These are phyloP conservation scores for Phyllostomus hastatus DNA, from an alignment of 2,113 vertebrate genomes.

Conservation along the genomic window DNA sequence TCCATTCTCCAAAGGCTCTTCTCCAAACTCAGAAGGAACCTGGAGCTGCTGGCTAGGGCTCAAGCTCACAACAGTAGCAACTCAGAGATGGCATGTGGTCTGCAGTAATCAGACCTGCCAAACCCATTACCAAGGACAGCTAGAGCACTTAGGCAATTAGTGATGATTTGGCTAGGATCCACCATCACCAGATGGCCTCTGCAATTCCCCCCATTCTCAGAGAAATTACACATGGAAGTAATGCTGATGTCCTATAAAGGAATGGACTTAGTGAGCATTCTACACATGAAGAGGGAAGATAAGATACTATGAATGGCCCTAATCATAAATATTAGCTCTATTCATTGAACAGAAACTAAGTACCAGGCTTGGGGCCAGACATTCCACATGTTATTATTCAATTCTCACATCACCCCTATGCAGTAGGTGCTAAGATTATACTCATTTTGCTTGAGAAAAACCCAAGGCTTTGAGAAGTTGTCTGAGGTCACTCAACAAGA, in stretches of 20 bases:
- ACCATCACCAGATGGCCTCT: conserved; percentile 64
- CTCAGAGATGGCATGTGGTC: not conserved
- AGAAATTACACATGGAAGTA: not conserved
- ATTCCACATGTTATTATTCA: not conserved
- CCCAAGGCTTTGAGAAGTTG: not conserved
- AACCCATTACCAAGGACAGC: not conserved
- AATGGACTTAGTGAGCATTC: not conserved
- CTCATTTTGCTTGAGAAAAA: not conserved
- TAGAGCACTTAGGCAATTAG: not conserved
- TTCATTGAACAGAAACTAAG: not conserved
- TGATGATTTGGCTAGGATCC: conserved; percentile 64
- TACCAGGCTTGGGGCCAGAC: not conserved
- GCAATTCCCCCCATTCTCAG: not conserved
- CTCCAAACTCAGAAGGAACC: not conserved
- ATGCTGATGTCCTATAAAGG: not conserved
- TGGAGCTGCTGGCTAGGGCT: not conserved
- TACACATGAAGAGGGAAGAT: not conserved
- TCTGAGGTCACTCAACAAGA: not conserved
- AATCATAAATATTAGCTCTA: not conserved
- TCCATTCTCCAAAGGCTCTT: not conserved
- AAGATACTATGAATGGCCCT: not conserved
- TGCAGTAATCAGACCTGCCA: not conserved
- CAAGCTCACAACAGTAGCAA: not conserved
- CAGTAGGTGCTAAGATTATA: not conserved
- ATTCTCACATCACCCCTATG: rapidly evolving